Evolutionary conservation across 2,888 invertebrate genomes (phyloP), one percentile per base, ranked within the genome.

Genomic region (Hedya salicella): DNA sequence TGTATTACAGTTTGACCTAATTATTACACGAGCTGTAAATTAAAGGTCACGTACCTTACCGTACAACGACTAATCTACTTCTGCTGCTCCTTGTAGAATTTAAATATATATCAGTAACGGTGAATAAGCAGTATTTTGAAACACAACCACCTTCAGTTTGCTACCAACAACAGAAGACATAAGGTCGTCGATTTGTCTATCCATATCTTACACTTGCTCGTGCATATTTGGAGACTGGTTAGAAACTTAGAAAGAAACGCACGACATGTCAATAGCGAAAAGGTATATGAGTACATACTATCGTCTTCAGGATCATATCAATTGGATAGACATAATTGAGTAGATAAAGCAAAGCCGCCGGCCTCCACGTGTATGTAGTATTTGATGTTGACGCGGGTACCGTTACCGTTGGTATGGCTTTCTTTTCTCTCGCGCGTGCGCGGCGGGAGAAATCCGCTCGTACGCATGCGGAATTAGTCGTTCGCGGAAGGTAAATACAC

Each of bases 361-460:
- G 9, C 36, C 36, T 5, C 36, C 36, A 9, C 36, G 36, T 4
- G 6, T 6, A 25, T 30, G 44, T 44, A 57, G 57, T 66, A 49
- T 62, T 67, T 30, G 32, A 49, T 57, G 56, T 52, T 36, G 19
- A 50, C 74, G 80, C 74, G 69, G 76, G 70, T n/a, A n/a, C n/a
- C n/a, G n/a, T 77, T 82, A 83, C 89, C 88, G 89, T 89, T 89
- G 88, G 86, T 82, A 85, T 60, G 85, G 85, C 89, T 89, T 89
- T 89, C 89, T 86, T 88, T 86, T 86, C 79, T 75, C 74, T 75
- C 75, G 73, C 76, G 76, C 74, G 73, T 69, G 76, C 69, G 52
- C 52, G 70, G 67, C 73, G 69, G 75, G 81, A 79, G 82, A 83
- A 82, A 85, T 77, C 79, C 76, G 69, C 67, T 70, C 68, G 69